Evolutionary conservation across 2,113 vertebrate species (phyloP), one percentile per base, ranked within the genome.

Genomic region (Aplodontia rufa): DNA sequence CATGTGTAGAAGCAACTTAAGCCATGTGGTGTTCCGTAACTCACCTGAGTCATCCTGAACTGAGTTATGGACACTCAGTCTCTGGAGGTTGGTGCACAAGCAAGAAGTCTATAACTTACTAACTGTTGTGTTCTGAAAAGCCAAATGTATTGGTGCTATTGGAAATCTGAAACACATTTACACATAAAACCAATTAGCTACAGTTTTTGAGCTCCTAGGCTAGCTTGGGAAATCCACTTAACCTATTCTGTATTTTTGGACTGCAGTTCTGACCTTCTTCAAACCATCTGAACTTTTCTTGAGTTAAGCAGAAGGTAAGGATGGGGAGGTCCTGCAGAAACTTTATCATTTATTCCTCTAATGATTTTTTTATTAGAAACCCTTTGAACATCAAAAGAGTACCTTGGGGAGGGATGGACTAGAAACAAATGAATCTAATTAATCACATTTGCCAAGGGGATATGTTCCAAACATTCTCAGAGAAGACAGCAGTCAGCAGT

Each of bases 381-480:
- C 60, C 58, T 91, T 75, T 75, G 66, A 47, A 87, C 35, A 58
- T 90, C 24, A 94, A 81, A 86, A 82, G 47, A 66, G 9, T 71
- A 58, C 40, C 26, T 8, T 16, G 35, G 35, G 9, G 37, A 40
- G 1, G 5, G 5, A 7, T 11, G 2, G 2, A 19, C 37, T 40
- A 91, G 49, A 81, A 89, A 81, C 80, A 93, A 89, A 91, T 60
- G 80, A 53, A 58, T 88, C 20, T 53, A 91, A 86, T 66, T 71
- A 49, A 90, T 93, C 71, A 51, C 22, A 32, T 69, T 93, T 55
- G 30, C 64, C 80, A 69, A 76, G 35, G 35, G 17, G 8, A 74
- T 82, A 6, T 89, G 30, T 58, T 93, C 89, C 53, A 85, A 95
- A 76, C 79, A 86, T 42, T 89, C 86, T 88, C 81, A 90, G 76